Conservation (phyloP, 1,140 invertebrate species). For the Drosophila oshimai region DNA sequence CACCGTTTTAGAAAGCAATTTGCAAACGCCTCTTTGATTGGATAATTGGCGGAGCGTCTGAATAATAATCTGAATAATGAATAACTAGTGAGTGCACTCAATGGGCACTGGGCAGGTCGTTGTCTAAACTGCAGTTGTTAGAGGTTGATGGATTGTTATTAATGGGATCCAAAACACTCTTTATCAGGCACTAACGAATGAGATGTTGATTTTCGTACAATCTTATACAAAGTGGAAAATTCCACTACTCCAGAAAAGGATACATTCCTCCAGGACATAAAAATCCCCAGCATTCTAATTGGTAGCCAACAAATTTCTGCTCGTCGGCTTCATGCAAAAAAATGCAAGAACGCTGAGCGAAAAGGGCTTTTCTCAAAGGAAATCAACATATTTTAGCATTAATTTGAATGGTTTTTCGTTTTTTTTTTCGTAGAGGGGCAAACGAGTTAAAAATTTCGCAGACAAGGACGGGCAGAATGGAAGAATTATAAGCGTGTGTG, state of each 20-base stretch:
- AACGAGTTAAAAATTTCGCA: slow-evolving; percentile 54
- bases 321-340: slow-evolving; percentile 22
- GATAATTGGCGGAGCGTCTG: slow-evolving; percentile 35
- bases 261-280: background rate
- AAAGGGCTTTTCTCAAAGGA: slow-evolving; percentile 41
- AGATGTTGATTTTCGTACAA: too few species aligned
- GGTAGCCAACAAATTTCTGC: background rate
- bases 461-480: background rate
- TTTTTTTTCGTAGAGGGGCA: background rate
- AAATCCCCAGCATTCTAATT: background rate
- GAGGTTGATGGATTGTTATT: background rate
- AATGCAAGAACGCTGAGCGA: background rate
- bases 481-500: slow-evolving; percentile 49
- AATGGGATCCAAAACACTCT: background rate
- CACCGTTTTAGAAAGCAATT: slow-evolving; percentile 12
- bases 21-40: slow-evolving; percentile 51
- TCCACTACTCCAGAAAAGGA: background rate
- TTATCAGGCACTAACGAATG: too few species aligned
- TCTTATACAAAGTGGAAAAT: background rate
- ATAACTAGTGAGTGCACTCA: slow-evolving; percentile 17
- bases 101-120: slow-evolving; percentile 27
- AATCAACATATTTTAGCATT: slow-evolving; percentile 75
- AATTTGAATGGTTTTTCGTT: slow-evolving; percentile 44
- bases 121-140: slow-evolving; percentile 19
- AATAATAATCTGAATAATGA: background rate